Evolutionary conservation across 2,888 invertebrate species (phyloP).

Genomic region (Lasioglossum villosulum): DNA sequence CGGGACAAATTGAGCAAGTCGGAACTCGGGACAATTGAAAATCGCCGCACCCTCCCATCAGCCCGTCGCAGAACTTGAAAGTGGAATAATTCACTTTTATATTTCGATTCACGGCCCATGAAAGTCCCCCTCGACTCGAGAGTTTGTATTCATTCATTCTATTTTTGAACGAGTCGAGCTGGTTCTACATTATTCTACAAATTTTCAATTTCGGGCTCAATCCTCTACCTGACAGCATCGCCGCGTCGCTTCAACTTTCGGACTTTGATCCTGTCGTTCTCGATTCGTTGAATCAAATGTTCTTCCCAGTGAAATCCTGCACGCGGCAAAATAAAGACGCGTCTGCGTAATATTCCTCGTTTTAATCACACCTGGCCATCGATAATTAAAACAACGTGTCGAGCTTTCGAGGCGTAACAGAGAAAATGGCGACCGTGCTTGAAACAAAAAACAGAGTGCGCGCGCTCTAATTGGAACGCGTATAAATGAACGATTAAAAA

Average conservation of each 20-base stretch:
- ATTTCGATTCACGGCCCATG: not conserved
- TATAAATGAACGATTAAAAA: not conserved
- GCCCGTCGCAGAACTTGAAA: not conserved
- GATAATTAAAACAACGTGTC: not conserved
- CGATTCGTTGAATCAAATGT: too few species aligned
- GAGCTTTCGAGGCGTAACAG: not conserved
- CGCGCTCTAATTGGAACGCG: not conserved
- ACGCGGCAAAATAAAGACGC: not conserved
- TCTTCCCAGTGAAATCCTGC: not conserved
- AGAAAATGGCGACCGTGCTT: not conserved
- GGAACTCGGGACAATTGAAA: not conserved
- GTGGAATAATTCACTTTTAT: not conserved
- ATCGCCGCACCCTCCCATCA: not conserved
- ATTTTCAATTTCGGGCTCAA: too few species aligned
- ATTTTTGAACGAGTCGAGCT: rapidly evolving
- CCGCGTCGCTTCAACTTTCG: too few species aligned
- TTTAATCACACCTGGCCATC: not conserved
- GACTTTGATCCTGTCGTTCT: too few species aligned
- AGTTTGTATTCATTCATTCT: not conserved
- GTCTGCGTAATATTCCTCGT: not conserved
- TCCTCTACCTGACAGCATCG: too few species aligned
- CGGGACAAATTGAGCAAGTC: not conserved
- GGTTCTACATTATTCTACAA: too few species aligned
- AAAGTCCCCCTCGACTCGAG: not conserved
- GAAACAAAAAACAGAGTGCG: not conserved